Evolutionary conservation across 2,888 invertebrate genomes (phyloP).

Genomic region (Brassicogethes aeneus): DNA sequence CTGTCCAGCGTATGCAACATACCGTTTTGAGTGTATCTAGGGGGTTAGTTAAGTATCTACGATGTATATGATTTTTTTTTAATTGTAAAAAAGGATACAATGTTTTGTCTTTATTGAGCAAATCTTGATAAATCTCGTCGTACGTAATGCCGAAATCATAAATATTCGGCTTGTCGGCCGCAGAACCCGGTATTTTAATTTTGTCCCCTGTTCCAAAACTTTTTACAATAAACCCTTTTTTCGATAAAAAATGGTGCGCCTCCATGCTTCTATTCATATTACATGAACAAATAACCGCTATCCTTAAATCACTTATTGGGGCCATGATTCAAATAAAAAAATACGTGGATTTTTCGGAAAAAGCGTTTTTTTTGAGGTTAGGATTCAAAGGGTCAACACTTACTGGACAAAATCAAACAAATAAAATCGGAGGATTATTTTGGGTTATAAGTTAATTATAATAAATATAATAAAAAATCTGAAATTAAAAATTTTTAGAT

Average conservation of each 20-base stretch:
- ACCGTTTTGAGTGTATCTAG: constrained; percentile 85
- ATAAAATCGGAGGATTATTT: too few species aligned
- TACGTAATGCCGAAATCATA: constrained; percentile 96
- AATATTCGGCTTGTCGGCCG: constrained; percentile 89
- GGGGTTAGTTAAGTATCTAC: constrained; percentile 49
- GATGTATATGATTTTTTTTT: constrained; percentile 9
- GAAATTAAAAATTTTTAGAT: too few species aligned
- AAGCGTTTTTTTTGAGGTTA: neutral
- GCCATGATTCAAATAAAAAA: too few species aligned
- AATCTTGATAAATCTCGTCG: constrained; percentile 91
- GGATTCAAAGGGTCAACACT: too few species aligned
- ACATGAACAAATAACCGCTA: constrained; percentile 97
- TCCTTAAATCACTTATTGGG: constrained; percentile 48
- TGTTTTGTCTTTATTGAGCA: constrained; percentile 80
- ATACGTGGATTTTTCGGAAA: too few species aligned
- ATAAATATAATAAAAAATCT: too few species aligned
- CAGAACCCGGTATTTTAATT: constrained; percentile 93
- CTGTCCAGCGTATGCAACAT: constrained; percentile 96
- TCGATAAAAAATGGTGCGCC: constrained; percentile 93
- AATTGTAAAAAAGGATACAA: constrained; percentile 47
- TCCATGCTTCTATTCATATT: constrained; percentile 99
- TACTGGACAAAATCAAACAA: too few species aligned
- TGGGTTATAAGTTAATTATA: too few species aligned
- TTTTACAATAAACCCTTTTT: constrained; percentile 92
- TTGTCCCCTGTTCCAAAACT: constrained; percentile 92